Base-by-base conservation (phyloP, 2,888 invertebrate genomes). In the Emmelina monodactyla region DNA sequence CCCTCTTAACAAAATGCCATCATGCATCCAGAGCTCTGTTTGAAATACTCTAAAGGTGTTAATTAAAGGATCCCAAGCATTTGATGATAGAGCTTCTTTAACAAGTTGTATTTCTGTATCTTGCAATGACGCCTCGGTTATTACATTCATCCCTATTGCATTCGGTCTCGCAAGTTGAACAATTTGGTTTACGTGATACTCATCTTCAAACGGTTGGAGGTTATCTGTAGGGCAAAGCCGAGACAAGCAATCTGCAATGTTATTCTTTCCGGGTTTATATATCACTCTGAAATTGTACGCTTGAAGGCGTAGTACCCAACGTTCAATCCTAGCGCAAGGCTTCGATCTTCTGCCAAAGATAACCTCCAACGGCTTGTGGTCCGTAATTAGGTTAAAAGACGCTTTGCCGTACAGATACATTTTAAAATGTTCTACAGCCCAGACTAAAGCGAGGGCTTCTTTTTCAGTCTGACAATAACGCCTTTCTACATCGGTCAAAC, bases 341-440 rank as follows among this genome's bases (percentile, higher is more conserved):
- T 33, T 36, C 7, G 36, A 39, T 7, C 33, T 36, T 14, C 13
- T 9, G 2, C 33, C 22, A 15, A 22, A 37, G 10, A 32, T 12
- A 11, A 25, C 14, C 30, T 36, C 14, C 29, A 14, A 11, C 13
- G 32, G 16, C 19, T 19, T 32, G 28, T 28, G 19, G 22, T 32
- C 30, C 2, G 22, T 33, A 13, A 33, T 33, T 5, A 19, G n/a
- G 1, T 50, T 53, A 32, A 40, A 40, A 16, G 16, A 6, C 9
- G 25, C 32, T 2, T 31, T 31, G 32, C 39, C 39, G n/a, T 25
- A 25, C 4, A 25, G 25, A 25, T 7, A 25, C n/a, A 25, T 25
- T 3, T 10, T 4, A 11, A 25, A 25, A 10, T 25, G 25, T 10
- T 25, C 25, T 10, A 25, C 25, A 11, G 25, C 25, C 25, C 25